These are phyloP conservation scores for Galeruca laticollis DNA, from an alignment of 2,888 invertebrate species.

Conservation along the genomic window DNA sequence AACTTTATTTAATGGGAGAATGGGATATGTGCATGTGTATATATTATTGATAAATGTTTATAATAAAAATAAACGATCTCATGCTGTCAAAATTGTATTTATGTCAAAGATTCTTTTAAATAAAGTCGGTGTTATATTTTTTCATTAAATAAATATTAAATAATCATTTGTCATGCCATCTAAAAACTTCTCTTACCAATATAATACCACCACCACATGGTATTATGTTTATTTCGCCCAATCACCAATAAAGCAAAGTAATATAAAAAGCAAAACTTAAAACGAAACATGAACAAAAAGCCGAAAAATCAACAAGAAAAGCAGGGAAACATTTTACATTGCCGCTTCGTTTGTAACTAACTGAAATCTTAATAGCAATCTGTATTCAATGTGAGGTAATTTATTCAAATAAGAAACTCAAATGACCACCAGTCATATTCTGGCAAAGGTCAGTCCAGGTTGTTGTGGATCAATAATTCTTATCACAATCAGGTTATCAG, in stretches of 20 bases:
- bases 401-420: conserved; percentile 50
- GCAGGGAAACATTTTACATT: conserved; percentile 18
- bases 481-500: conserved; percentile 32
- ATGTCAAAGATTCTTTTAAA: neutral
- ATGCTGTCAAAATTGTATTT: neutral
- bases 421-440: conserved; percentile 44
- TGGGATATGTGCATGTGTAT: too few relatives aligned
- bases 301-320: conserved; percentile 19
- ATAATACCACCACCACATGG: conserved; percentile 62
- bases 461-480: conserved; percentile 44
- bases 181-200: conserved; percentile 56
- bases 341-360: conserved; percentile 29
- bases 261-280: conserved; percentile 41
- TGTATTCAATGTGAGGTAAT: conserved; percentile 33
- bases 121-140: neutral
- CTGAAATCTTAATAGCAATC: conserved; percentile 38
- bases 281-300: conserved; percentile 31
- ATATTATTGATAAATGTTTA: too few relatives aligned
- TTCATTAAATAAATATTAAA: conserved; percentile 1
- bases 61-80: too few relatives aligned
- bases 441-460: conserved; percentile 48
- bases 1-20: too few relatives aligned
- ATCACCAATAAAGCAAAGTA: conserved; percentile 47
- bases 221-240: conserved; percentile 32
- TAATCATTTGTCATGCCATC: conserved; percentile 37